Conservation (phyloP, 2,113 vertebrate species). For the Gila orcuttii region DNA sequence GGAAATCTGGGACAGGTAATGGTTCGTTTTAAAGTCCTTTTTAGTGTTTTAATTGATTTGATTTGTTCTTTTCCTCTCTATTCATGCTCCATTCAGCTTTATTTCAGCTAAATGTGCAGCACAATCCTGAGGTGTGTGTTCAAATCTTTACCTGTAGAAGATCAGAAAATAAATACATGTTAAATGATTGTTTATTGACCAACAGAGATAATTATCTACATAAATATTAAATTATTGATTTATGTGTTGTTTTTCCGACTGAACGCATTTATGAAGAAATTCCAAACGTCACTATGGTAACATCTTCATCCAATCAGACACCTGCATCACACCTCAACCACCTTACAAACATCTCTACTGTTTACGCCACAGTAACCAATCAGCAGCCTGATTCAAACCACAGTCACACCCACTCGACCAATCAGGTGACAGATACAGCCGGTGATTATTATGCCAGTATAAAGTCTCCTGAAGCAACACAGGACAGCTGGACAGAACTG, state of each 20-base stretch:
- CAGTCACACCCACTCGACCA: not conserved
- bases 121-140: not conserved
- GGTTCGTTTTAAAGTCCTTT: not conserved
- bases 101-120: not conserved
- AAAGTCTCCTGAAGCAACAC: not conserved
- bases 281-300: not conserved
- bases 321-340: not conserved
- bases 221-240: not conserved
- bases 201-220: not conserved
- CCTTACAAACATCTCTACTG: not conserved
- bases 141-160: not conserved
- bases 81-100: not conserved
- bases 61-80: not conserved
- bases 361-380: slow-evolving; percentile 17
- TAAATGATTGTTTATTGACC: not conserved
- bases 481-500: not conserved
- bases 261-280: not conserved
- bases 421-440: not conserved
- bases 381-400: not conserved
- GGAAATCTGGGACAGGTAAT: slow-evolving; percentile 11
- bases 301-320: not conserved
- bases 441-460: not conserved
- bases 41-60: not conserved
- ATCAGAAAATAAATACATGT: not conserved
- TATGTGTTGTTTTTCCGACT: slow-evolving; percentile 20